Percentiles rank a stretch among this genome's conserved stretches.
Evolutionary conservation across 1,140 invertebrate species (phyloP).

Genomic region (Drusus annulatus): DNA sequence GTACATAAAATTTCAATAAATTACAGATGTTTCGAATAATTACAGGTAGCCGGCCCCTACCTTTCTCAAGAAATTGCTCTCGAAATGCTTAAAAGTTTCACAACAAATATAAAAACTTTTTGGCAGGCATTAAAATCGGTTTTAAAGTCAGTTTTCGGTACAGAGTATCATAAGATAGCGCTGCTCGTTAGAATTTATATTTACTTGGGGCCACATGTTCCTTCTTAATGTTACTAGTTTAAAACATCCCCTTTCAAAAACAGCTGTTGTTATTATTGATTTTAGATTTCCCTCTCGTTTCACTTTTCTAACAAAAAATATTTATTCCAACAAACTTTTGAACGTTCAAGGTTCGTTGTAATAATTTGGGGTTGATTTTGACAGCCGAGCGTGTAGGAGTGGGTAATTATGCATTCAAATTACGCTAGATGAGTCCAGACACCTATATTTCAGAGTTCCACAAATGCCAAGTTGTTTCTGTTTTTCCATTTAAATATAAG

Average conservation of each 20-base stretch:
- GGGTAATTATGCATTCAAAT: too few relatives aligned
- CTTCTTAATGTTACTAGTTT: slow-evolving; percentile 36
- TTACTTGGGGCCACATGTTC: slow-evolving; percentile 42
- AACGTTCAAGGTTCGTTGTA: too few relatives aligned
- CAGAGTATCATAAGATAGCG: slow-evolving; percentile 2
- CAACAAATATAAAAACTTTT: slow-evolving; percentile 6
- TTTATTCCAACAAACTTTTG: too few relatives aligned
- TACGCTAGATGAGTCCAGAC: too few relatives aligned
- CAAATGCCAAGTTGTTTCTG: too few relatives aligned
- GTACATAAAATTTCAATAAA: slow-evolving; percentile 10
- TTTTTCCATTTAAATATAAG: too few relatives aligned
- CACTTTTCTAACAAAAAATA: neutral
- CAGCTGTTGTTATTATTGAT: slow-evolving; percentile 41
- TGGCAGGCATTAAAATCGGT: neutral
- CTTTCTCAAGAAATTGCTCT: neutral
- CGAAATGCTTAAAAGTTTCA: neutral
- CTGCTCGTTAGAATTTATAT: slow-evolving; percentile 28
- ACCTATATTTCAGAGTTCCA: too few relatives aligned
- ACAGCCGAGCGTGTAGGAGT: too few relatives aligned
- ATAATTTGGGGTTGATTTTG: too few relatives aligned
- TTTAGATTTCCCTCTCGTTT: slow-evolving; percentile 8
- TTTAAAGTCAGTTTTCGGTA: slow-evolving; percentile 6
- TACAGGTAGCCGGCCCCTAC: neutral
- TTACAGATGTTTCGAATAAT: neutral
- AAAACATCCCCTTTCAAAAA: slow-evolving; percentile 39